Evolutionary conservation across 1,140 invertebrate genomes (phyloP).

Genomic region (Zaprionus vittiger): DNA sequence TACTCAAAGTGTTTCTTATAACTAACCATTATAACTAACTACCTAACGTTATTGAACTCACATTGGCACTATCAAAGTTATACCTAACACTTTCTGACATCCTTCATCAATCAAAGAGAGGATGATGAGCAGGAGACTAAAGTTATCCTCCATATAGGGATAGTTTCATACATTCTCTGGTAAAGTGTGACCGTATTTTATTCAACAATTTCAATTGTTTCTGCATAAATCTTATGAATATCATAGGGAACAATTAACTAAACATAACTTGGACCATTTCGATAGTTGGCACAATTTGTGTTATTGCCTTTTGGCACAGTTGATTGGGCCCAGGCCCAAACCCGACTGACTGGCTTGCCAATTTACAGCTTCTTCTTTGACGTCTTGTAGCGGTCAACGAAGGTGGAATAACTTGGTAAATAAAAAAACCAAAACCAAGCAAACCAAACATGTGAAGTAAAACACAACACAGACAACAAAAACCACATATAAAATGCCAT

Average conservation of each 20-base stretch:
- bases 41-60: too few species aligned
- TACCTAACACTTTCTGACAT: too few species aligned
- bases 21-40: too few species aligned
- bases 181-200: too few species aligned
- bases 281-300: constrained; percentile 41
- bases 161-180: too few species aligned
- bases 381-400: constrained; percentile 71
- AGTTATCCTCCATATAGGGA: too few species aligned
- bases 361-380: constrained; percentile 46
- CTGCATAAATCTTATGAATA: not conserved
- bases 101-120: too few species aligned
- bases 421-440: constrained; percentile 31
- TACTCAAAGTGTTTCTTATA: too few species aligned
- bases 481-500: constrained; percentile 11
- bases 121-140: too few species aligned
- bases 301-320: constrained; percentile 4
- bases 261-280: not conserved
- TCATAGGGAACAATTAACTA: not conserved
- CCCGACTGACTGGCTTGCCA: constrained; percentile 65
- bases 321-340: constrained; percentile 51
- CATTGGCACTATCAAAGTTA: too few species aligned
- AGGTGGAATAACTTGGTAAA: constrained; percentile 73
- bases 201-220: too few species aligned
- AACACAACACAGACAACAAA: constrained; percentile 49
- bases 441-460: constrained; percentile 15